These are phyloP conservation scores for Nudaria mundana DNA, from an alignment of 2,888 invertebrate genomes.

Conservation along the genomic window DNA sequence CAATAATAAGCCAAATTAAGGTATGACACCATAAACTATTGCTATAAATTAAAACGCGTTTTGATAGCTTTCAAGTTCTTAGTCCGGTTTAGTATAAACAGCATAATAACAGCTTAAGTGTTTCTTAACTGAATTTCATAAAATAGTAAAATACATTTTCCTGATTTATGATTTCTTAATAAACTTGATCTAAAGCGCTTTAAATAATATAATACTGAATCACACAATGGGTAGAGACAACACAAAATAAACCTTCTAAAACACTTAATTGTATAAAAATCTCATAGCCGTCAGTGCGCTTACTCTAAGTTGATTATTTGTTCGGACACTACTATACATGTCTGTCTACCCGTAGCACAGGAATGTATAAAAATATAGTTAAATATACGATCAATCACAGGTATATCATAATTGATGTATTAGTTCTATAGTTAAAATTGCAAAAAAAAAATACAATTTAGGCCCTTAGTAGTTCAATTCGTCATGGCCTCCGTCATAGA, in stretches of 20 bases:
- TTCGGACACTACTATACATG: slow-evolving; percentile 32
- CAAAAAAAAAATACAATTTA: slow-evolving; percentile 4
- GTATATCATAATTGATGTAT: slow-evolving; percentile 41
- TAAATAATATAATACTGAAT: slow-evolving; percentile 47
- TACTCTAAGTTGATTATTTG: slow-evolving; percentile 23
- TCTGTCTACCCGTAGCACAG: slow-evolving; percentile 69
- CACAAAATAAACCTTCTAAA: slow-evolving; percentile 36
- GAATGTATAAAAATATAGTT: slow-evolving; percentile 78
- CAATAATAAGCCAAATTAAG: no score
- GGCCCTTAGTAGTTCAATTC: no score
- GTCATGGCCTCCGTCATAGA: no score
- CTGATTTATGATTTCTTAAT: slow-evolving; percentile 22
- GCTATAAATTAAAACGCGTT: no score
- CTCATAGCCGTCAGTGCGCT: slow-evolving; percentile 39
- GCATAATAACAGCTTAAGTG: slow-evolving; percentile 34
- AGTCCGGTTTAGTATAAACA: not conserved
- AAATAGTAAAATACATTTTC: slow-evolving; percentile 13
- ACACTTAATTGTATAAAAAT: slow-evolving; percentile 33
- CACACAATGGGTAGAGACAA: slow-evolving; percentile 29
- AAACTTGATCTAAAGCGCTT: slow-evolving; percentile 15
- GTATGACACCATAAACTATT: no score
- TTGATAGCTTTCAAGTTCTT: no score
- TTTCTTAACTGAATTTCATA: slow-evolving; percentile 14
- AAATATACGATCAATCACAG: slow-evolving; percentile 68
- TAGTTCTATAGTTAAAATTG: slow-evolving; percentile 25